Evolutionary conservation across 2,888 invertebrate species (phyloP), one percentile per base, ranked within the genome.

Genomic region (Sturmia bella): DNA sequence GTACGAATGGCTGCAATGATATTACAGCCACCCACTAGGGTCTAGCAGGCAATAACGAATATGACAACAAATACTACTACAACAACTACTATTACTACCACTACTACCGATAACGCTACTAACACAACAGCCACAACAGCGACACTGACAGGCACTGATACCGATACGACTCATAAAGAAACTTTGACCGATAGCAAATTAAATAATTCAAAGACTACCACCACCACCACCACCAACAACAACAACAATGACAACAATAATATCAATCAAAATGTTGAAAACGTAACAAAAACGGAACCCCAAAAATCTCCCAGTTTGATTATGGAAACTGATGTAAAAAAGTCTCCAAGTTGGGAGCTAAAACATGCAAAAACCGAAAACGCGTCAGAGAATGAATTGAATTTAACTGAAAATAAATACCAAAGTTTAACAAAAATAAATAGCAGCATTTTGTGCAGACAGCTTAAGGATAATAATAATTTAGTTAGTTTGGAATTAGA

Each of bases 1-100:
- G 96, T 96, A 92, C 96, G 96, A 92, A 95, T 96, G 91, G 96
- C 96, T 89, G 96, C 96, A 91, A 95, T 96, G 93, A 95, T 96
- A 92, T 93, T 96, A 92, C 96, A 96, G 93, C 95, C 96, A 88
- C 96, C 96, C 91, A 96, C 96, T 92, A 95, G 95, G 92, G 96
- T 95, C 91, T 91, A 91, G 91, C 91, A 91, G 91, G 91, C 91
- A 91, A 89, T 90, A 88, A 89, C 88, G 88, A 88, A 87, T 86
- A 85, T 84, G 81, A 84, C 78, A 45, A 86, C 82, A 32, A 87
- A 84, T 70, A 86, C 85, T 80, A 84, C 80, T 63, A 83, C 82
- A 84, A 83, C 84, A 80, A 81, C 69, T 77, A 83, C 84, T 85
- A 32, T 15, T 15, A 78, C 48, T 84, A 84, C 77, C 85, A 84